Percentiles rank a stretch among this genome's conserved stretches.
Conservation (phyloP, 2,797 vertebrate species). For the Sebastes nivosus region DNA sequence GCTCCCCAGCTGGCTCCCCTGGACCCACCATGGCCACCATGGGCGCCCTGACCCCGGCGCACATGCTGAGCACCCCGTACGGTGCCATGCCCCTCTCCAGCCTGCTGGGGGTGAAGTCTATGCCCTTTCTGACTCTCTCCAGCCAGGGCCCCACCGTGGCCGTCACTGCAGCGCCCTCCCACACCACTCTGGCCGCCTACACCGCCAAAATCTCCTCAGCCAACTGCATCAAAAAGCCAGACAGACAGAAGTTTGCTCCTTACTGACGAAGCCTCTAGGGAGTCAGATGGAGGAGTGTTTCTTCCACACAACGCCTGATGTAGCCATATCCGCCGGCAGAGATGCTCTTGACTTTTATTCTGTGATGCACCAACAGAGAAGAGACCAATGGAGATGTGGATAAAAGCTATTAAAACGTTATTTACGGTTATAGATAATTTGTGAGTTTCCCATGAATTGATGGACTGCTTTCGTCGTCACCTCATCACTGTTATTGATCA, state of each 20-base stretch:
- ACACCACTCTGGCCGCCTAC: conserved; percentile 86
- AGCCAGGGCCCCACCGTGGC: conserved; percentile 82
- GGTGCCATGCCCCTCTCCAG: conserved; percentile 89
- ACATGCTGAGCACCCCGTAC: conserved; percentile 87
- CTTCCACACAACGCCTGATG: conserved; percentile 70
- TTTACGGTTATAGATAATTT: conserved; percentile 72
- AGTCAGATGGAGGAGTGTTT: conserved; percentile 62
- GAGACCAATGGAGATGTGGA: conserved; percentile 73
- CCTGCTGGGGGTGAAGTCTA: conserved; percentile 91
- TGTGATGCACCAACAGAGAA: conserved; percentile 72
- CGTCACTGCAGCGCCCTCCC: conserved; percentile 82
- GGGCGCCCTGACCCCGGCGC: conserved; percentile 82
- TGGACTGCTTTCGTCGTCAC: conserved; percentile 69
- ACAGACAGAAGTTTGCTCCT: conserved; percentile 94
- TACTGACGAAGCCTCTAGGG: conserved; percentile 80
- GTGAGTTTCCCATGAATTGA: conserved; percentile 71
- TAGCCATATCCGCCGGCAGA: conserved; percentile 78
- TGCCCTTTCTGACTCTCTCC: conserved; percentile 91
- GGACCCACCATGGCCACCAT: conserved; percentile 82
- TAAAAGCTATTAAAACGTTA: conserved; percentile 63
- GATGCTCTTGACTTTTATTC: conserved; percentile 72
- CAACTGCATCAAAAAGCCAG: conserved; percentile 93
- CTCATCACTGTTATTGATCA: conserved; percentile 72
- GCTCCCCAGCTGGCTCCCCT: conserved; percentile 78
- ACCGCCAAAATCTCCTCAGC: conserved; percentile 93